Conservation (phyloP, 2,888 invertebrate genomes). For the Drosophila merina region DNA sequence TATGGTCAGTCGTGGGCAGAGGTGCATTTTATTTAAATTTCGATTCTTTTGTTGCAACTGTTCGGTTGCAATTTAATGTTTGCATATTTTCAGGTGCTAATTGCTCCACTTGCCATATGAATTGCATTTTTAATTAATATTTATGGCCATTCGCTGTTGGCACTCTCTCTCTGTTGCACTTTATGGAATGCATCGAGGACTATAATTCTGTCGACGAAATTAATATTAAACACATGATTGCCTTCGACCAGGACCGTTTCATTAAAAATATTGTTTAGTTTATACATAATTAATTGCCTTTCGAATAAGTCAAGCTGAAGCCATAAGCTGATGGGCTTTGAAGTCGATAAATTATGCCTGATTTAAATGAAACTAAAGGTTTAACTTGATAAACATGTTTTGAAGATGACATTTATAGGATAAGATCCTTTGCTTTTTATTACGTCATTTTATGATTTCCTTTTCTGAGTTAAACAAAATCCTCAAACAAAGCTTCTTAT, state of each 20-base stretch:
- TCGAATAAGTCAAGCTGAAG: slow-evolving; percentile 46
- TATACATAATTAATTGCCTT: slow-evolving; percentile 73
- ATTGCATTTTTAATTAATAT: slow-evolving; percentile 82
- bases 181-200: slow-evolving; percentile 24
- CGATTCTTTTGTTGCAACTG: slow-evolving; percentile 46
- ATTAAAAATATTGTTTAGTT: slow-evolving; percentile 80
- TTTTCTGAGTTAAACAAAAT: too few relatives aligned
- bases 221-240: slow-evolving; percentile 81
- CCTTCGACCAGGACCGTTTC: slow-evolving; percentile 72
- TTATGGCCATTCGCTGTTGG: slow-evolving; percentile 58
- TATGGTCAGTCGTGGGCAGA: slow-evolving; percentile 77
- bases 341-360: slow-evolving; percentile 4
- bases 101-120: slow-evolving; percentile 83
- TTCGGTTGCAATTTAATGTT: slow-evolving; percentile 79
- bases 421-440: too few relatives aligned
- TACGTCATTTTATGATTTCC: too few relatives aligned
- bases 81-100: slow-evolving; percentile 84
- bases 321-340: slow-evolving; percentile 36
- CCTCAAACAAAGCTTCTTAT: too few relatives aligned
- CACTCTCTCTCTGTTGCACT: slow-evolving; percentile 9
- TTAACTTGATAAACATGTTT: too few relatives aligned
- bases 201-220: slow-evolving; percentile 71
- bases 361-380: too few relatives aligned
- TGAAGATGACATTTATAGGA: too few relatives aligned
- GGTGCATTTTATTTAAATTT: slow-evolving; percentile 70